A percentile compares a stretch with the other conserved stretches of the same genome.
phyloP scores from a whole-genome alignment of 2,797 vertebrate genomes.

The Oreochromis mossambicus region DNA sequence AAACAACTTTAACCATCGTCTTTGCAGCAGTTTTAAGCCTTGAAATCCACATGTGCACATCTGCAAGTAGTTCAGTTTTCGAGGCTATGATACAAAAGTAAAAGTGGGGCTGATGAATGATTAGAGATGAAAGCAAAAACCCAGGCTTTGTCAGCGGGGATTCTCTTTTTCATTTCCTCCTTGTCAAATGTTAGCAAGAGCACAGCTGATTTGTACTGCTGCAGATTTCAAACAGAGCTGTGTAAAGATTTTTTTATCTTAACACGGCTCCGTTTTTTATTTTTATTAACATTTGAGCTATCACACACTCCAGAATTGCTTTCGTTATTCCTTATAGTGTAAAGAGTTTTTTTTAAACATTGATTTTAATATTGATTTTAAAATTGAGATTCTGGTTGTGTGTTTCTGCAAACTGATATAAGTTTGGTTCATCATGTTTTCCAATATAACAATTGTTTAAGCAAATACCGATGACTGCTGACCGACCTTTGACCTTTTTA shows the following conservation, averaged over 20 bases:
- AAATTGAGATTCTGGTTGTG: neutral
- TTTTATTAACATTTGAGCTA: neutral
- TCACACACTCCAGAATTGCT: constrained; percentile 1
- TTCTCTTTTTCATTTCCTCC: constrained; percentile 47
- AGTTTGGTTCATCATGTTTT: neutral
- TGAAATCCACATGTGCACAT: neutral
- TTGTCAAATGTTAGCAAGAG: constrained; percentile 20
- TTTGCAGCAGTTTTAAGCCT: neutral
- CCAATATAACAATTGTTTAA: neutral
- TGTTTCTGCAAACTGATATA: neutral
- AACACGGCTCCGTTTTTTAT: fast-evolving
- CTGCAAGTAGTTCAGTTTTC: neutral
- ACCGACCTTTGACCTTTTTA: constrained; percentile 28
- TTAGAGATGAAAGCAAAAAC: constrained; percentile 43
- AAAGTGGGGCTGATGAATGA: constrained; percentile 17
- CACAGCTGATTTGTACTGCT: constrained; percentile 11
- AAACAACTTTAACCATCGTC: neutral
- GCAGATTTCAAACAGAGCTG: neutral
- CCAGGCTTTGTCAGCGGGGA: constrained; percentile 26
- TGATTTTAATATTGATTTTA: neutral
- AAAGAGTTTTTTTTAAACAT: neutral
- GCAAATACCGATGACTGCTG: neutral
- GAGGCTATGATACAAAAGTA: neutral
- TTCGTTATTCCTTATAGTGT: neutral
- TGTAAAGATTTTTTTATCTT: neutral